Base-by-base conservation (phyloP, 2,888 invertebrate genomes). In the Andricus curvator region DNA sequence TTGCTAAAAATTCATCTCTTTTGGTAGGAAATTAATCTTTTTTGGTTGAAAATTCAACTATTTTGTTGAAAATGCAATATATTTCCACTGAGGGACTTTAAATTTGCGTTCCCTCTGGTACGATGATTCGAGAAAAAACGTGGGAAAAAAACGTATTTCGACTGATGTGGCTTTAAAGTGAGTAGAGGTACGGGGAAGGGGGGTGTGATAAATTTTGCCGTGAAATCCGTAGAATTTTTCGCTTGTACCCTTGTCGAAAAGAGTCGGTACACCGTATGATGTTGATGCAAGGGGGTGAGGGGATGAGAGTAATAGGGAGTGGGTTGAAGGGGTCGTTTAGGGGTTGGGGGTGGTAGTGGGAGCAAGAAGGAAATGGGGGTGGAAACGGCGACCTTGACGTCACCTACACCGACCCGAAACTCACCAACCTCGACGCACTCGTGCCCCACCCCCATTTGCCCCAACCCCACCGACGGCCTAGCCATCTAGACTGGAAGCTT, bases 331-430 rank as follows among this genome's bases (percentile, higher is more conserved):
- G 64, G 37, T 22, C 41, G 22, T 77, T 17, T 60, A 17, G 5
- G 22, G 62, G 37, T 37, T 65, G 51, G 60, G 29, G 67, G 25
- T 51, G 51, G 33, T 29, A 33, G 20, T 33, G 51, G 29, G 22
- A 76, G 64, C 17, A 22, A 62, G 64, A 62, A 17, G 17, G 33
- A 29, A 48, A 48, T 1, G 22, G 74, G n/a, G 65, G 44, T 51
- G 60, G 62, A 70, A 79, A 79, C 60, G 51, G 51, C 81, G 85
- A 85, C 85, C 85, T 85, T 85, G 84, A 83, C 84, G 84, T 80
- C 82, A 82, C 78, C 80, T 76, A 82, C 81, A 82, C 80, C 81
- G 82, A 78, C 67, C 82, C 81, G 41, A 82, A 80, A 82, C 64
- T 64, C 80, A 37, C 74, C 81, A 77, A 77, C 78, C 68, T 70